A percentile compares a stretch with the other conserved stretches of the same genome.
Conservation (phyloP, 1,140 invertebrate species). For the Chironomus tepperi region DNA sequence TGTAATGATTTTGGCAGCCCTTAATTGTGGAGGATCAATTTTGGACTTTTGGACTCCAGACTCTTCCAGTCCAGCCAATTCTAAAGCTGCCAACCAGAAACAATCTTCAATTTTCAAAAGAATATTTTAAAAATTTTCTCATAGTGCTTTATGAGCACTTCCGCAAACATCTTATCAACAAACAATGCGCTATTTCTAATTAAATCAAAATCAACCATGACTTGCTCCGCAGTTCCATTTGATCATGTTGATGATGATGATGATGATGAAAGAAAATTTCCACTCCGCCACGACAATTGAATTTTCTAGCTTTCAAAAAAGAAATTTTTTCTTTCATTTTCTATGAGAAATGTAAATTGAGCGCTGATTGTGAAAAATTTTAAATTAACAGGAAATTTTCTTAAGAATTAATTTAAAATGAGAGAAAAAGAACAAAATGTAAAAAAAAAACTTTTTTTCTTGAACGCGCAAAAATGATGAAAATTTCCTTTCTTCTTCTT, state of each 20-base stretch:
- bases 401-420: background rate
- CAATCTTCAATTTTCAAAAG: too few species aligned
- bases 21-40: too few species aligned
- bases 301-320: background rate
- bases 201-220: too few species aligned
- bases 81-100: too few species aligned
- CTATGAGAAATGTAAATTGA: conserved; percentile 8
- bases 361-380: background rate
- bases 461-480: background rate
- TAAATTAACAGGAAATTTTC: conserved; percentile 14
- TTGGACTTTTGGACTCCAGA: too few species aligned
- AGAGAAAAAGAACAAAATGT: background rate
- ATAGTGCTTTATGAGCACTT: too few species aligned
- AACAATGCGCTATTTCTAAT: too few species aligned
- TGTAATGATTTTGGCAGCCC: too few species aligned
- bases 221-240: background rate
- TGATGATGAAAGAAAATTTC: background rate
- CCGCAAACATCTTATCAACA: too few species aligned
- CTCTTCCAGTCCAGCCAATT: too few species aligned
- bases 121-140: too few species aligned
- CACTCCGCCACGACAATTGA: background rate
- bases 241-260: background rate
- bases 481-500: background rate
- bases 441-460: conserved; percentile 1
- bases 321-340: background rate